Evolutionary conservation across 2,797 vertebrate species (phyloP), one percentile per base, ranked within the genome.

Genomic region (Manis crassicaudata): DNA sequence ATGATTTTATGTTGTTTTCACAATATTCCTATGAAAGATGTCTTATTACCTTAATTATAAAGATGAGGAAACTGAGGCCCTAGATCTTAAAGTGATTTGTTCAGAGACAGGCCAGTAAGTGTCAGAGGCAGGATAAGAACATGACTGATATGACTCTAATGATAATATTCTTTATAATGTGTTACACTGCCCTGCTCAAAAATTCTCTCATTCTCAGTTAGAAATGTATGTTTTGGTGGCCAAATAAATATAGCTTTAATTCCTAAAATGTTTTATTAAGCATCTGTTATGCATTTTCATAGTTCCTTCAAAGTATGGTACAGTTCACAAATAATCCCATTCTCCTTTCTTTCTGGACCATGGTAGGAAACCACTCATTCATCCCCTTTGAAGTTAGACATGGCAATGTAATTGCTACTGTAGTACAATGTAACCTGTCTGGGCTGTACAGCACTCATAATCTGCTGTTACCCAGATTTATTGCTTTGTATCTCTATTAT

Each of bases 51-150:
- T 60, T 76, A 14, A 25, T 54, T 52, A 32, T 80, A 35, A 92
- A 76, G 40, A 43, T 35, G 52, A 92, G 65, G 18, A 91, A 92
- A 75, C 23, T 54, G 54, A 84, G 21, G 62, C 27, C n/a, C 40
- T 11, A 40, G n/a, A 23, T 6, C 12, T 58, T 65, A 50, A 67
- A 90, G 21, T n/a, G 58, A 79, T 84, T 52, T 65, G 23, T 25
- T 67, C 32, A 54, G 37, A 46, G 56, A 72, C 12, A 82, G 32
- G 3, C 21, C 6, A 63, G 32, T 43, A 23, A 18, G 9, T 21
- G 35, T 23, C 23, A 50, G 54, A 77, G 60, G 32, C 75, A 88
- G 75, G 25, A 5, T 10, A 23, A 37, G 3, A 3, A 52, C 4
- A 16, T 3, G 60, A 25, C 0, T 0, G 23, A 20, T 16, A 37